Evolutionary conservation across 2,797 vertebrate species (phyloP).

Genomic region (Meda fulgida): DNA sequence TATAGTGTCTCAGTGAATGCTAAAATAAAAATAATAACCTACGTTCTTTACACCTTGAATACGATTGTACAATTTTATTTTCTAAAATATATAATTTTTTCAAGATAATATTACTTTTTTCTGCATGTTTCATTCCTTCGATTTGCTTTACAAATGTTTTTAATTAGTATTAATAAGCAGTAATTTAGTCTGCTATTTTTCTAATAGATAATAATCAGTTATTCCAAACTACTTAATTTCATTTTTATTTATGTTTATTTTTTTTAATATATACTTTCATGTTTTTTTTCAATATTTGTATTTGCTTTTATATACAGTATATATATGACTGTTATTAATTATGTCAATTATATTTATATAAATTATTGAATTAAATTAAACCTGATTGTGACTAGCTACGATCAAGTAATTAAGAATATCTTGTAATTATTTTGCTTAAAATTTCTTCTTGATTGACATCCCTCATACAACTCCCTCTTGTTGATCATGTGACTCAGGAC

Average conservation of each 20-base stretch:
- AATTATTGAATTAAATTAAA: too few species aligned
- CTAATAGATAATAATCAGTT: too few species aligned
- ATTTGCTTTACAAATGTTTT: not conserved
- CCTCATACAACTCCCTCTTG: not conserved
- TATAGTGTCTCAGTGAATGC: not conserved
- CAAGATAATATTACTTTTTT: too few species aligned
- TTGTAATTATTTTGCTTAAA: not conserved
- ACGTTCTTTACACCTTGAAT: too few species aligned
- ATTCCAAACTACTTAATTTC: too few species aligned
- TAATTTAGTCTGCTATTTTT: not conserved
- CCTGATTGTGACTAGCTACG: not conserved
- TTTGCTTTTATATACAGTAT: not conserved
- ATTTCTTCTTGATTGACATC: not conserved
- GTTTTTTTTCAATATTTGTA: not conserved
- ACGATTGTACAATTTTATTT: too few species aligned
- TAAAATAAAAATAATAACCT: too few species aligned
- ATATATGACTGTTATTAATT: not conserved
- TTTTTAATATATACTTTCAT: not conserved
- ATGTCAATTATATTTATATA: not conserved
- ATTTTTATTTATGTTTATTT: not conserved
- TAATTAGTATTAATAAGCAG: not conserved
- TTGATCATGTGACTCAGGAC: constrained; percentile 61
- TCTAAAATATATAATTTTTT: too few species aligned
- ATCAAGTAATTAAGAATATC: not conserved
- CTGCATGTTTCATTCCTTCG: too few species aligned